Conservation (phyloP, 2,888 invertebrate genomes). For the Cantharis lateralis region DNA sequence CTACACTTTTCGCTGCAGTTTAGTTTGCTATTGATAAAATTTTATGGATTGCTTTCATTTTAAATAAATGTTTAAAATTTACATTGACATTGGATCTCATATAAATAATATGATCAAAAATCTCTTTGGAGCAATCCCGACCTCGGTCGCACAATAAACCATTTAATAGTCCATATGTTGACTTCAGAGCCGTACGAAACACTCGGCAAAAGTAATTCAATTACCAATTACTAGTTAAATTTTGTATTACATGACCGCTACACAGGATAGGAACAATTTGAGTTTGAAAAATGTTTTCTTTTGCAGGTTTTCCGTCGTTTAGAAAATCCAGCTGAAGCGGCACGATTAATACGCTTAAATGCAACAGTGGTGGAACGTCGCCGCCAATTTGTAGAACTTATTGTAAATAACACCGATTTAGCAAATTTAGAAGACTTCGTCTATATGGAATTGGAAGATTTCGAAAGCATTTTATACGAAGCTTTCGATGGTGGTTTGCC, state of each 20-base stretch:
- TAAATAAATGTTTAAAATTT: neutral
- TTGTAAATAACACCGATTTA: slow-evolving; percentile 65
- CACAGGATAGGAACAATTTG: too few species aligned
- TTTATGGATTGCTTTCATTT: neutral
- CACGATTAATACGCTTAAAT: slow-evolving; percentile 61
- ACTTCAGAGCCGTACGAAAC: too few species aligned
- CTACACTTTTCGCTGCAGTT: neutral
- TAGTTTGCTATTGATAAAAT: neutral
- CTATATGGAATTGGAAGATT: slow-evolving; percentile 58
- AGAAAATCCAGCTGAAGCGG: slow-evolving; percentile 77
- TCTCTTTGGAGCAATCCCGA: too few species aligned
- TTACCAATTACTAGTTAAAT: too few species aligned
- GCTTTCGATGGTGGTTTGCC: slow-evolving; percentile 59
- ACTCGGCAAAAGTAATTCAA: too few species aligned
- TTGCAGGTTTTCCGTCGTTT: slow-evolving; percentile 76
- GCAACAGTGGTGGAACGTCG: slow-evolving; percentile 57
- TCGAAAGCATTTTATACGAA: slow-evolving; percentile 69
- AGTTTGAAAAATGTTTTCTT: too few species aligned
- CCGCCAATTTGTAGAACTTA: slow-evolving; percentile 62
- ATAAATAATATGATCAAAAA: too few species aligned
- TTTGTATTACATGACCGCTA: too few species aligned
- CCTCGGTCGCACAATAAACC: too few species aligned
- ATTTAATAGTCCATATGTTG: too few species aligned
- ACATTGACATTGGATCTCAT: neutral
- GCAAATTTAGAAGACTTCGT: slow-evolving; percentile 63